These are phyloP conservation scores for Mastacembelus armatus DNA, from an alignment of 2,797 vertebrate species.

Conservation along the genomic window DNA sequence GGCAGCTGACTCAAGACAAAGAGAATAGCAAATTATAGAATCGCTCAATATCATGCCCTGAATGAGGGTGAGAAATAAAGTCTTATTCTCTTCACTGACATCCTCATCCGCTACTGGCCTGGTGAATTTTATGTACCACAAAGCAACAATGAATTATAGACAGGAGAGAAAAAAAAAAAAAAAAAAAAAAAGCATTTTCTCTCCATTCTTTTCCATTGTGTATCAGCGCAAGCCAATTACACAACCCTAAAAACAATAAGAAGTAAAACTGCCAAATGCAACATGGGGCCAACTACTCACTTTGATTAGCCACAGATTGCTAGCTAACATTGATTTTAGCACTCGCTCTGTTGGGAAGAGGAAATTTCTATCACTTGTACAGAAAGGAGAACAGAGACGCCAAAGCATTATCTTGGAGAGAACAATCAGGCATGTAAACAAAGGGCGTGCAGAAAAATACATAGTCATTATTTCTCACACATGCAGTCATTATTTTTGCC, in stretches of 20 bases:
- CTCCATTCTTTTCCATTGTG: slow-evolving; percentile 28
- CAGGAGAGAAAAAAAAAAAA: not conserved
- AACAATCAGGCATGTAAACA: slow-evolving; percentile 17
- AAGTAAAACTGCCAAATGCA: slow-evolving; percentile 51
- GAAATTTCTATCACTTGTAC: slow-evolving; percentile 55
- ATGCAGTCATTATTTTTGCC: slow-evolving; percentile 20
- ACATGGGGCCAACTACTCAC: slow-evolving; percentile 64
- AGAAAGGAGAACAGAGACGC: slow-evolving; percentile 13
- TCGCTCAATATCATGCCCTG: slow-evolving; percentile 48
- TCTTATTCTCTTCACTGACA: slow-evolving; percentile 52
- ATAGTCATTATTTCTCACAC: slow-evolving; percentile 6
- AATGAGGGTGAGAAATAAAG: slow-evolving; percentile 56
- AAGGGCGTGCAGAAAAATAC: slow-evolving; percentile 8
- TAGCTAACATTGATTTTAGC: slow-evolving; percentile 58
- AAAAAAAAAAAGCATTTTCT: slow-evolving; percentile 31
- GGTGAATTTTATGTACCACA: slow-evolving; percentile 37
- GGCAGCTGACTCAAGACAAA: slow-evolving; percentile 70
- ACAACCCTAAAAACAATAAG: slow-evolving; percentile 58
- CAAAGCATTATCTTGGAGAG: slow-evolving; percentile 22
- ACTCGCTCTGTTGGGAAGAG: slow-evolving; percentile 30
- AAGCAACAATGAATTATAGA: slow-evolving; percentile 40
- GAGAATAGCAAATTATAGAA: slow-evolving; percentile 64
- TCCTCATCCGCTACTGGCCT: slow-evolving; percentile 22
- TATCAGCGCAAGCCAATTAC: slow-evolving; percentile 64
- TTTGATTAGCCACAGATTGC: slow-evolving; percentile 65